These are phyloP conservation scores for Pristiophorus japonicus DNA, from an alignment of 2,113 vertebrate species.

Conservation along the genomic window DNA sequence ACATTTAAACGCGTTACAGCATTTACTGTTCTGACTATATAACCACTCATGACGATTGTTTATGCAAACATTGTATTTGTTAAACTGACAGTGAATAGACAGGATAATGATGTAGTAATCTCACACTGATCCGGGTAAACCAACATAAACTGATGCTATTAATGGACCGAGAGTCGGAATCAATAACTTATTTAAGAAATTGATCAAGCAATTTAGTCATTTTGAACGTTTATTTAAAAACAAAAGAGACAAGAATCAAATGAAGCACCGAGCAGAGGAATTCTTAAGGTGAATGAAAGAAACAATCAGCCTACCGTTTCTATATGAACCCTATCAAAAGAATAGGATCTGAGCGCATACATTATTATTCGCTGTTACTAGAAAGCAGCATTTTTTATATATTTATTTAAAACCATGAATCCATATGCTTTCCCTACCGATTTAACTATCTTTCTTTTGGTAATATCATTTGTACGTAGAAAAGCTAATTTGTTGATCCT, in stretches of 20 bases:
- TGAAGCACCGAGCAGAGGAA: neutral
- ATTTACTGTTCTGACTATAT: neutral
- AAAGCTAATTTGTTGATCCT: neutral
- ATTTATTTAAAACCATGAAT: neutral
- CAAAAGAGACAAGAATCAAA: neutral
- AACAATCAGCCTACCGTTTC: neutral
- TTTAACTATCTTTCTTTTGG: neutral
- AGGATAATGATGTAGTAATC: too few relatives aligned
- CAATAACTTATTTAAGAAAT: neutral
- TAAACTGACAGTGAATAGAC: constrained; percentile 10
- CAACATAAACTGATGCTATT: neutral
- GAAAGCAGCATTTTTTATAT: neutral
- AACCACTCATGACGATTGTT: neutral
- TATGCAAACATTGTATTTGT: neutral
- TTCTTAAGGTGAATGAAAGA: neutral
- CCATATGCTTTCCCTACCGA: neutral
- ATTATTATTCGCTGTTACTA: neutral
- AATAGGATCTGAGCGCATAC: too few relatives aligned
- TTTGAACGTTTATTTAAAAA: neutral
- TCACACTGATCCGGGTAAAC: neutral
- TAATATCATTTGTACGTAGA: neutral
- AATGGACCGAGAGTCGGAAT: neutral
- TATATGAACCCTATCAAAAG: neutral
- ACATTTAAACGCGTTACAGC: neutral
- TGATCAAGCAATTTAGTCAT: neutral